Conservation (phyloP, 23 tunicate genomes). For the Diplosoma virens region DNA sequence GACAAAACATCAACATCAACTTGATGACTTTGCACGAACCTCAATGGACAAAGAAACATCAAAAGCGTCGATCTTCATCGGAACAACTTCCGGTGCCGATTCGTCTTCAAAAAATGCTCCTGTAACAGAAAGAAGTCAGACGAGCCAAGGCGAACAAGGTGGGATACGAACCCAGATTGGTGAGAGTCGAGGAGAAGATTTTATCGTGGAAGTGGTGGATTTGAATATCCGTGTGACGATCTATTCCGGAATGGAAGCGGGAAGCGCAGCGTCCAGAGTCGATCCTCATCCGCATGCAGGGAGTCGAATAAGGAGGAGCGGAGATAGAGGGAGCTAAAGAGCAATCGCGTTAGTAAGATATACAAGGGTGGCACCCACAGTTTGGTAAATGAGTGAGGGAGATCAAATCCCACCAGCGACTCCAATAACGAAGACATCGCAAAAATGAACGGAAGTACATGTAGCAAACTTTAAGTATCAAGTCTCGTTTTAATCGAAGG, state of each 20-base stretch:
- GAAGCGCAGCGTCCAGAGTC: constrained; percentile 46
- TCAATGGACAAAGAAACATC: constrained; percentile 51
- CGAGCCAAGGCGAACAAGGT: no score
- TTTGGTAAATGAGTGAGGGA: no score
- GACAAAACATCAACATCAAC: no score
- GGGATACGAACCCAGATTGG: constrained; percentile 35
- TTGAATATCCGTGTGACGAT: constrained; percentile 11
- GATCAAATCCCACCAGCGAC: no score
- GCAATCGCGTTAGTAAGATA: no score
- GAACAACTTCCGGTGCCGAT: constrained; percentile 50
- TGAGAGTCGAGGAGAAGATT: constrained; percentile 24
- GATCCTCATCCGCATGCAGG: constrained; percentile 31
- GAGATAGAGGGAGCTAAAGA: no score
- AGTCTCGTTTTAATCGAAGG: no score
- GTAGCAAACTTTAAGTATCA: no score
- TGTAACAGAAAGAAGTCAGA: neutral
- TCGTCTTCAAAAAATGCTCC: constrained; percentile 89
- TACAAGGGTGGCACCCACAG: no score
- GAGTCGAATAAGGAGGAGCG: neutral
- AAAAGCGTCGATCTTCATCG: constrained; percentile 63
- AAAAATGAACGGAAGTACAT: no score
- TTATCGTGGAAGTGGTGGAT: constrained; percentile 7
- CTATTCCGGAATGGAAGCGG: constrained; percentile 16
- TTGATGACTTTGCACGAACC: constrained; percentile 31
- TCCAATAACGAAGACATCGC: no score